Conservation (phyloP, 2,888 invertebrate species). For the Cryptocheilus praepositus region DNA sequence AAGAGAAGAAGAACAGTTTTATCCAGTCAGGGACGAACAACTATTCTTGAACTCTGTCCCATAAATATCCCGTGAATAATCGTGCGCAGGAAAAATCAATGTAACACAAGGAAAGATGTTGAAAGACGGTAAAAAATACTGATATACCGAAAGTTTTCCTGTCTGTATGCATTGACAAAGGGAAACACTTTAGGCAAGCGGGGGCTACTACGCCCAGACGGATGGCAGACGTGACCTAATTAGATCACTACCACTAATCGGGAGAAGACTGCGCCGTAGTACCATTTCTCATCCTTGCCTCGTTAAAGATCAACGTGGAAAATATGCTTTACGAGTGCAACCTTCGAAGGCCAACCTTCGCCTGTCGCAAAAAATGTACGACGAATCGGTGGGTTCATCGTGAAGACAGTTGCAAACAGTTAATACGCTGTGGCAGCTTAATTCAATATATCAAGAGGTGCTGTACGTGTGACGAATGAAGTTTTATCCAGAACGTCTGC, state of each 20-base stretch:
- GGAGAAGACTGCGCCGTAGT: not conserved
- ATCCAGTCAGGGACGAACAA: slow-evolving; percentile 35
- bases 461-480: no score
- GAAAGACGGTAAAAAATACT: slow-evolving; percentile 4
- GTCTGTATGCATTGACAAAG: no score
- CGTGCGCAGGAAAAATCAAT: slow-evolving; percentile 18
- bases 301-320: not conserved
- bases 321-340: no score
- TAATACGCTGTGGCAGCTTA: no score
- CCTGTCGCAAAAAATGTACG: no score
- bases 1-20: slow-evolving; percentile 31
- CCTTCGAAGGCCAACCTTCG: no score
- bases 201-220: not conserved
- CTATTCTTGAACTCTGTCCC: slow-evolving; percentile 14
- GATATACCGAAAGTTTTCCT: not conserved
- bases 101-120: slow-evolving; percentile 42
- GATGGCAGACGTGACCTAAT: slow-evolving; percentile 7
- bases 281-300: not conserved
- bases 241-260: not conserved
- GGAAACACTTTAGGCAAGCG: no score
- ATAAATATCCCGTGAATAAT: slow-evolving; percentile 51
- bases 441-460: no score
- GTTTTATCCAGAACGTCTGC: no score
- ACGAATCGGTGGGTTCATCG: no score
- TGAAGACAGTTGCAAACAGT: no score